Evolutionary conservation across 2,113 vertebrate genomes (phyloP).

Genomic region (Corvus hawaiiensis): DNA sequence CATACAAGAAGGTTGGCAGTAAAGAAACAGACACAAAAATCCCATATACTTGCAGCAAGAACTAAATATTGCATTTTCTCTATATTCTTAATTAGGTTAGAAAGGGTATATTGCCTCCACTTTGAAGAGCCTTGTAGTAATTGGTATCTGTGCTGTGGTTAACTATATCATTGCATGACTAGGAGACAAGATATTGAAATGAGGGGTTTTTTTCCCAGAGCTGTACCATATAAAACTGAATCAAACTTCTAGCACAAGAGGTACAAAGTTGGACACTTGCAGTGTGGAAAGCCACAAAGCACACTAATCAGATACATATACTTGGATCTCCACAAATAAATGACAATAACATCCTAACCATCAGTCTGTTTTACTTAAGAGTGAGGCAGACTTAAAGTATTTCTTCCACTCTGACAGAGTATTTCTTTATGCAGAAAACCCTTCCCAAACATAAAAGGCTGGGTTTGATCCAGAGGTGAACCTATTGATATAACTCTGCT

Average conservation of each 20-base stretch:
- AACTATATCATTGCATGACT: neutral
- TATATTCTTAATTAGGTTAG: neutral
- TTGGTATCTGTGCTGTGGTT: neutral
- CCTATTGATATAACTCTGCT: neutral
- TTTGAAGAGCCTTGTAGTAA: neutral
- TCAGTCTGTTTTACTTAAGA: neutral
- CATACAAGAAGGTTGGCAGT: neutral
- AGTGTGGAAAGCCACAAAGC: neutral
- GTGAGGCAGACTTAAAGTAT: neutral
- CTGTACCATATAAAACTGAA: neutral
- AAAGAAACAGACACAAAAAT: neutral
- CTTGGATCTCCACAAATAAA: neutral
- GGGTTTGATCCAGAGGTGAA: neutral
- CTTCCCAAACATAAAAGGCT: neutral
- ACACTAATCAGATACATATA: neutral
- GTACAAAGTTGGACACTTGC: neutral
- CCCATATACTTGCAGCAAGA: neutral
- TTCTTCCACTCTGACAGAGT: neutral
- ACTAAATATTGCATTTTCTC: neutral
- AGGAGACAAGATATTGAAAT: neutral
- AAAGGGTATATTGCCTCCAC: neutral
- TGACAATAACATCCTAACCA: neutral
- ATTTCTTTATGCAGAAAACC: neutral
- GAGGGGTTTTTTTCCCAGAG: neutral
- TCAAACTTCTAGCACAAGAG: neutral